A percentile compares a stretch with the other conserved stretches of the same genome.
phyloP scores from a whole-genome alignment of 2,888 invertebrate genomes.

The Pantelozetes paolii region DNA sequence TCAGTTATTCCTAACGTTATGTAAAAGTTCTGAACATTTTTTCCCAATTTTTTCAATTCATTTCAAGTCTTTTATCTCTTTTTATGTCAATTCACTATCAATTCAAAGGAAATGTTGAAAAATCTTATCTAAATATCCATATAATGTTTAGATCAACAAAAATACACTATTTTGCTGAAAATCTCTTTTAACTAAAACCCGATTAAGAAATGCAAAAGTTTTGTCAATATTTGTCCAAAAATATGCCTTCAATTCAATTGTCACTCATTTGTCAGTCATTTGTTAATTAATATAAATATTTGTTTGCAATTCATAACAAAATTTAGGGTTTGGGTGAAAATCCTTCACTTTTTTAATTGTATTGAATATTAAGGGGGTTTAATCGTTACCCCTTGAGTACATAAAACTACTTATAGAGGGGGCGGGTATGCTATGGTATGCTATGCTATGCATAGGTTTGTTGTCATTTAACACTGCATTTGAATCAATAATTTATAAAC shows the following conservation, averaged over 20 bases:
- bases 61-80: background rate
- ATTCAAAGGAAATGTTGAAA: background rate
- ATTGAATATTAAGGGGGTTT: no score
- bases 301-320: no score
- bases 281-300: background rate
- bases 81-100: constrained; percentile 3
- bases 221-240: background rate
- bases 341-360: no score
- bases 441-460: no score
- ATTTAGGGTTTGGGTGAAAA: no score
- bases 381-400: no score
- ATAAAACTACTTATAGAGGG: no score
- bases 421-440: no score
- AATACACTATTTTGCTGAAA: background rate
- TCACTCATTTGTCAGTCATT: background rate
- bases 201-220: background rate
- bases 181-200: background rate
- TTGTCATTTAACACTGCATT: no score
- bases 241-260: background rate
- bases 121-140: background rate
- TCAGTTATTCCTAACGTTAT: background rate
- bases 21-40: background rate
- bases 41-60: constrained; percentile 2
- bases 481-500: no score
- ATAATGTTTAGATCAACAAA: constrained; percentile 1